Base-by-base conservation (phyloP, 2,888 invertebrate genomes). In the Lasioglossum calceatum region DNA sequence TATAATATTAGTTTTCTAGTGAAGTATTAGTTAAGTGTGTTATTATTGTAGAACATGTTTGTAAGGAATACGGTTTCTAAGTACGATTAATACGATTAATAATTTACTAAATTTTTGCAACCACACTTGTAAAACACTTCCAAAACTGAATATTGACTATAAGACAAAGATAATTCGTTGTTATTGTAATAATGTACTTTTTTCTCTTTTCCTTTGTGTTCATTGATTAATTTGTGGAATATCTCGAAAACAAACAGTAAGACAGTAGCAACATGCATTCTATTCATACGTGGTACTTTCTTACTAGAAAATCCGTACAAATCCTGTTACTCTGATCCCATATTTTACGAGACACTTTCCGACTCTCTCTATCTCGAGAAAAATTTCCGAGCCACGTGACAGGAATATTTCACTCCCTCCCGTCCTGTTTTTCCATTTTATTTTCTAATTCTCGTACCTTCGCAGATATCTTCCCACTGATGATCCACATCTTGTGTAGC, bases 391-490 rank as follows among this genome's bases (percentile, higher is more conserved):
- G 84, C 76, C 84, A 82, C 77, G 84, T 74, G 82, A 67, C 70
- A 10, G 47, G 82, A 82, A 84, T 82, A 84, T 84, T 61, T 84
- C 70, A 19, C 64, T 50, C 8, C 70, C 39, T 70, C 82, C 74
- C 76, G 76, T 61, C 76, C 50, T 50, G 50, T 27, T 16, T 47
- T 27, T 19, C 39, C 3, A 74, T 70, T 82, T 82, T 80, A 87
- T 82, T 82, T 85, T 74, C 79, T 77, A 85, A 85, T 81, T 87
- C 86, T 64, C 84, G 64, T 86, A 67, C 50, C 64, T 81, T 72
- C 67, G 44, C 54, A 5, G 8, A 16, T 54, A 64, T 74, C 42
- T 76, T 54, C 61, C 71, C n/a, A 75, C n/a, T 27, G 81, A 76
- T 81, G 58, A 78, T 79, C 50, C 54, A 27, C 79, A 80, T 82